phyloP scores from a whole-genome alignment of 2,113 vertebrate genomes.

The Riparia riparia region DNA sequence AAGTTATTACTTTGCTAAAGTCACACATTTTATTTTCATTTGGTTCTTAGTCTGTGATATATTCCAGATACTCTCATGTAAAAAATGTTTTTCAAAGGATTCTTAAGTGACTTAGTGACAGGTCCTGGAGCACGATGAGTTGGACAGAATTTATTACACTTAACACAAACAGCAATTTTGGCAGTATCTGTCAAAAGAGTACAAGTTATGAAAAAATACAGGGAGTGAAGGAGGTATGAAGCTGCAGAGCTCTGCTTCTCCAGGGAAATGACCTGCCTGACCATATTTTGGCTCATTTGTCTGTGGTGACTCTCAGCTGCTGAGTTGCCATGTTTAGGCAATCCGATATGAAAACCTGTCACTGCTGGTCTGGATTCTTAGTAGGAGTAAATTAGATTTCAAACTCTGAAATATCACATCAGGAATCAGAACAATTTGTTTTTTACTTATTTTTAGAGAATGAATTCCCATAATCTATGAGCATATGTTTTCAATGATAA shows the following conservation, averaged over 20 bases:
- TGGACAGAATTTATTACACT: neutral
- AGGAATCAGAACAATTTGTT: neutral
- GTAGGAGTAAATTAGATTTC: neutral
- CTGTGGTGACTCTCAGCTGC: neutral
- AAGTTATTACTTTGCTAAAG: neutral
- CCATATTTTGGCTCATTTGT: neutral
- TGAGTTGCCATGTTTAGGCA: neutral
- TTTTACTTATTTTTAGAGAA: neutral
- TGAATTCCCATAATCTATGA: neutral
- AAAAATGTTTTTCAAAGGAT: neutral
- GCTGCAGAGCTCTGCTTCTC: neutral
- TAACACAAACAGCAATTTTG: neutral
- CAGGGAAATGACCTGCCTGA: neutral
- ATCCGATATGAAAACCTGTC: neutral
- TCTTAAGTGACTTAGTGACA: neutral
- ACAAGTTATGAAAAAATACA: neutral
- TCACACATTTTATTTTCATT: conserved; percentile 1
- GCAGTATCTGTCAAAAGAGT: neutral
- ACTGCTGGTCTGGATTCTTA: neutral
- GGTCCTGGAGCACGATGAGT: neutral
- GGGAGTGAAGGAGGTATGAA: neutral
- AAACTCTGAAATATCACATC: neutral
- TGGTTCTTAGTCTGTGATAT: neutral
- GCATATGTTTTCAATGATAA: neutral
- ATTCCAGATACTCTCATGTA: neutral